Evolutionary conservation across 2,797 vertebrate genomes (phyloP).

Genomic region (Okamejei kenojei): DNA sequence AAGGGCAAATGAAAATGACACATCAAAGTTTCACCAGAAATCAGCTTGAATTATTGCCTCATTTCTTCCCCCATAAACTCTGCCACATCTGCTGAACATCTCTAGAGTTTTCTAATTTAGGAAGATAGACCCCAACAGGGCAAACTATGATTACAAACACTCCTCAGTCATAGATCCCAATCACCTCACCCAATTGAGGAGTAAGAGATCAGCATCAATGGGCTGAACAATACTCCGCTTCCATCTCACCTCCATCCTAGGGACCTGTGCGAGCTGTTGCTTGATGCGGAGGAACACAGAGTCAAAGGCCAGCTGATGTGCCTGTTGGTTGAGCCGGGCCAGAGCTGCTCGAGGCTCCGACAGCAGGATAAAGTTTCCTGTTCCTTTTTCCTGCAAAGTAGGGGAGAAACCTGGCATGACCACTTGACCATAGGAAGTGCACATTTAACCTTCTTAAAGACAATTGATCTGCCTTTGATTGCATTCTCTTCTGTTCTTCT

Average conservation of each 20-base stretch:
- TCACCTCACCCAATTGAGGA: neutral
- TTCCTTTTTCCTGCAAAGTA: constrained; percentile 79
- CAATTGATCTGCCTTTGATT: no score
- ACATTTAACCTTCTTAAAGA: neutral
- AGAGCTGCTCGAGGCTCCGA: constrained; percentile 64
- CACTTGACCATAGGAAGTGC: constrained; percentile 40
- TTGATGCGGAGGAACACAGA: constrained; percentile 94
- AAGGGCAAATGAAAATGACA: neutral
- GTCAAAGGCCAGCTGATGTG: constrained; percentile 93
- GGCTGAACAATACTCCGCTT: neutral
- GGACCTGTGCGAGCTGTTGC: constrained; percentile 78
- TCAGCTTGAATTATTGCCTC: no score
- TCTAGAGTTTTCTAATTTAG: no score
- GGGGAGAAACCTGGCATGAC: constrained; percentile 31
- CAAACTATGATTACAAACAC: no score
- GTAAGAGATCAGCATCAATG: neutral
- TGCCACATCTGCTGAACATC: no score
- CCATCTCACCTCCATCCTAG: constrained; percentile 77
- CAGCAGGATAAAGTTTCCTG: constrained; percentile 74
- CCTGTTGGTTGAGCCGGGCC: constrained; percentile 84
- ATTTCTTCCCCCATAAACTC: no score
- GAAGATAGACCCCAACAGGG: no score
- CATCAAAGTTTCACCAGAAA: no score
- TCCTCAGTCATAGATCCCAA: neutral
- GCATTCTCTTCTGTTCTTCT: neutral